Base-by-base conservation (phyloP, 2,888 invertebrate genomes). In the Leucophenga montana region DNA sequence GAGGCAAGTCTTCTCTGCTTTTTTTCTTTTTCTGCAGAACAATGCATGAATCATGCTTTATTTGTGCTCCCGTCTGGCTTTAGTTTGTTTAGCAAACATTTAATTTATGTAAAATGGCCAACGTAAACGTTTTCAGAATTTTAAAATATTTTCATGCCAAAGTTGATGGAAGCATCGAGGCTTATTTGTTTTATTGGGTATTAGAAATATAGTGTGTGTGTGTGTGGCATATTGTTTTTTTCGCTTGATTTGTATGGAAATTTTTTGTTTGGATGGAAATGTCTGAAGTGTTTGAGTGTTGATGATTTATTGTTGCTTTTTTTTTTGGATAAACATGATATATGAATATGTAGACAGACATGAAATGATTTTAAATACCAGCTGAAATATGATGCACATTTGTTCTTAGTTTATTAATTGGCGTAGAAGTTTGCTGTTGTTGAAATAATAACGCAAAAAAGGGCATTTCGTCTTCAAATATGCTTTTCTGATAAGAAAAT, bases 41-140 rank as follows among this genome's bases (percentile, higher is more conserved):
- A 80, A 77, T 82, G 80, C 67, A 75, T 71, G 71, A 75, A 74
- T 74, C 69, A 66, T 72, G 68, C 64, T 70, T 22, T 22, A 22
- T 20, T 53, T 16, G 16, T 16, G 5, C 33, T n/a, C 71, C 56
- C 64, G 65, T 68, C 22, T 59, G 22, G 13, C 48, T 67, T 66
- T 20, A 13, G 33, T 53, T 53, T 53, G 53, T 33, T 27, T 54
- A 39, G 68, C 67, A 67, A 73, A 73, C 73, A 72, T 76, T 74
- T 79, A 77, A 79, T 78, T 70, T 79, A 78, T 78, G 76, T 76
- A 76, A 78, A 78, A 78, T 76, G 54, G 68, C 69, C 64, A 67
- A 56, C 53, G 11, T 70, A 69, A 27, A 61, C 61, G 61, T 39
- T 39, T 39, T 14, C 9, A 18, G 61, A 61, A 61, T 61, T 39